Conservation (phyloP, 1,140 invertebrate species). For the Cherax quadricarinatus region DNA sequence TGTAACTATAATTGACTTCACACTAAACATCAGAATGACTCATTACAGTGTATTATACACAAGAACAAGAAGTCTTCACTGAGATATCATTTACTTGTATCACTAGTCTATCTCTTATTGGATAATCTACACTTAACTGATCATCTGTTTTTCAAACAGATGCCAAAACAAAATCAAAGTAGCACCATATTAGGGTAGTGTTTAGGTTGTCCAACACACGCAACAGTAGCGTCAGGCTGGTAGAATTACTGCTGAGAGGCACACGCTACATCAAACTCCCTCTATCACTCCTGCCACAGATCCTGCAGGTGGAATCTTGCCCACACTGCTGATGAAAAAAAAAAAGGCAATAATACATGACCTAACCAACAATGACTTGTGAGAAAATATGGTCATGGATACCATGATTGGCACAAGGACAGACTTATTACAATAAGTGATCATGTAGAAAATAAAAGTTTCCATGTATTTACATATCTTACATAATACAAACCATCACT, state of each 20-base stretch:
- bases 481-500: constrained; percentile 56
- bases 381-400: constrained; percentile 58
- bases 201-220: constrained; percentile 21
- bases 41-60: background rate
- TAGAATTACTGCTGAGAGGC: constrained; percentile 58
- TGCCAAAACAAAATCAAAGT: constrained; percentile 38
- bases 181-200: constrained; percentile 63
- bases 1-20: background rate
- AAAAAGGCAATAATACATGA: constrained; percentile 49
- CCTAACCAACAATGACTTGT: constrained; percentile 61
- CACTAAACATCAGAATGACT: background rate
- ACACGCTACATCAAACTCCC: constrained; percentile 48
- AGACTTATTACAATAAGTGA: constrained; percentile 54
- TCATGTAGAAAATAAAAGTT: constrained; percentile 57
- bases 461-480: constrained; percentile 69
- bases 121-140: constrained; percentile 6
- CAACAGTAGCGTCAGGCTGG: constrained; percentile 27
- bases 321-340: constrained; percentile 20
- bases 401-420: constrained; percentile 53
- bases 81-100: background rate
- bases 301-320: constrained; percentile 11
- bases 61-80: background rate
- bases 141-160: background rate
- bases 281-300: background rate
- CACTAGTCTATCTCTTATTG: background rate